Conservation (phyloP, 2,797 vertebrate species). For the Okamejei kenojei region DNA sequence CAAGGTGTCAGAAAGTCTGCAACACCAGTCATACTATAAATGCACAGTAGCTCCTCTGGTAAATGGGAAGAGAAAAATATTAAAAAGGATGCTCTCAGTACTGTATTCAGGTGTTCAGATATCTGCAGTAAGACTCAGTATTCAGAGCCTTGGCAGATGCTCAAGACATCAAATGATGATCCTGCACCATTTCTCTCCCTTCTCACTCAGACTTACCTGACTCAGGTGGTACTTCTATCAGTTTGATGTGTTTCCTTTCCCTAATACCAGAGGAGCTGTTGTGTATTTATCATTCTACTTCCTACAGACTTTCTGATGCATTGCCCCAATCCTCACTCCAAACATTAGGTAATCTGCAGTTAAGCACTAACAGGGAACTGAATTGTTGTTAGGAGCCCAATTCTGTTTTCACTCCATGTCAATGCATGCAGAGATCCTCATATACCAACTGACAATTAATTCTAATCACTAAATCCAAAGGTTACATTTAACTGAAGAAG, state of each 20-base stretch:
- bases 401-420: neutral
- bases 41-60: too few species aligned
- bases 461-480: neutral
- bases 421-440: neutral
- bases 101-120: too few species aligned
- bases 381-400: neutral
- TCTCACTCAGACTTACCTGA: neutral
- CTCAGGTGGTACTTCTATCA: neutral
- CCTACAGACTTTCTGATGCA: neutral
- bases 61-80: too few species aligned
- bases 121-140: too few species aligned
- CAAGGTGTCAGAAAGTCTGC: too few species aligned
- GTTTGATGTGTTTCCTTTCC: neutral
- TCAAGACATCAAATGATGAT: neutral
- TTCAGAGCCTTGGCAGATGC: too few species aligned
- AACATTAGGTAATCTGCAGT: neutral
- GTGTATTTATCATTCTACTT: neutral
- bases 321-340: neutral
- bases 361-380: neutral
- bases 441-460: neutral
- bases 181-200: neutral
- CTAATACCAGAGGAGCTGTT: neutral
- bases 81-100: too few species aligned
- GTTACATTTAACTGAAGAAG: too few species aligned
- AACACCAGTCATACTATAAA: too few species aligned